Evolutionary conservation across 64 coral and sea anemone species (phyloP), one percentile per base, ranked within the genome.

Genomic region (Stylophora pistillata): DNA sequence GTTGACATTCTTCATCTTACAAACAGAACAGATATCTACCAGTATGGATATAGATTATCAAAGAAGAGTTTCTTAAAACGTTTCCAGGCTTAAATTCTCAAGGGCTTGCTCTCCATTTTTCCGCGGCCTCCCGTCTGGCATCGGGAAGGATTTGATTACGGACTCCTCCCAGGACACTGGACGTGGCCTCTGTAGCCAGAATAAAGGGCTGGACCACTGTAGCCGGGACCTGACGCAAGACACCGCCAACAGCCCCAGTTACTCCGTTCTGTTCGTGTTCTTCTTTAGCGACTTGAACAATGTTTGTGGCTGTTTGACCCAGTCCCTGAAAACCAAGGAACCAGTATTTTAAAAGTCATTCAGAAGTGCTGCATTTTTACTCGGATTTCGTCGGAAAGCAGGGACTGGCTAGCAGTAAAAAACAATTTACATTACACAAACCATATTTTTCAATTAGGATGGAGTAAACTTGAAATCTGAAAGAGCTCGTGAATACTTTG

Each of bases 201-300:
- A 99, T 99, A 70, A 99, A 64, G 76, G 97, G 97, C 55, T 99
- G 97, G 31, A 99, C 97, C 15, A 99, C 86, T n/a, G 97, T 95
- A 15, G 97, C 90, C 0, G 97, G 97, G 15, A 99, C 84, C 74
- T 99, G 97, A 31, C 97, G 86, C 74, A 99, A 41, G 13, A 99
- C 93, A 30, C 97, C 97, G 11, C 97, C 97, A 23, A 99, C 93
- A 62, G 94, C 97, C 12, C 97, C 97, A 9, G 97, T 99, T 27
- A 99, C 76, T 15, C 97, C 97, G 70, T 95, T 99, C 29, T 95
- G 87, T 81, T 99, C 93, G 73, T 99, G 97, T 56, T 99, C 97
- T 25, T 99, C 97, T 73, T 89, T 88, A 14, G 97, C 97, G 37
- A 99, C 97, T 89, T 91, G 84, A 15, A 95, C 97, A 61, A 99